Conservation (phyloP, 1,140 invertebrate species). For the Drosophila bipectinata region DNA sequence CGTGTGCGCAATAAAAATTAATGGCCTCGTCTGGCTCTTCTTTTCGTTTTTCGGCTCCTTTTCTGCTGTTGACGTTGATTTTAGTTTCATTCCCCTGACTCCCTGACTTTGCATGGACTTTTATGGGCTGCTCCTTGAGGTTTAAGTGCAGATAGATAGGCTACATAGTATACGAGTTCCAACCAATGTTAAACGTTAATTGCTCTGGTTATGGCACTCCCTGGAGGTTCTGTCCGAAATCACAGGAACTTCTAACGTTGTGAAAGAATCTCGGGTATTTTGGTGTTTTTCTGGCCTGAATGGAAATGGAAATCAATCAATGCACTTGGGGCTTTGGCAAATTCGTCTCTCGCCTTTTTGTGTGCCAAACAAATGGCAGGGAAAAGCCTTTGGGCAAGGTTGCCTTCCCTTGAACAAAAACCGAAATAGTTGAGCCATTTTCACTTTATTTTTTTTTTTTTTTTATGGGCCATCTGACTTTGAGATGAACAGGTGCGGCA, state of each 20-base stretch:
- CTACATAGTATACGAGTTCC: slow-evolving; percentile 18
- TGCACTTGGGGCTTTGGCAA: slow-evolving; percentile 24
- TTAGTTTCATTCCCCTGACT: slow-evolving; percentile 62
- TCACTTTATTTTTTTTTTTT: neutral
- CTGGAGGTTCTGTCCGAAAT: slow-evolving; percentile 15
- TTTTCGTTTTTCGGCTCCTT: slow-evolving; percentile 13
- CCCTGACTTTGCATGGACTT: slow-evolving; percentile 44
- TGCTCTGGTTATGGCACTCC: slow-evolving; percentile 44
- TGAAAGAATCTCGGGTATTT: slow-evolving; percentile 14
- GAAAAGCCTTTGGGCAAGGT: slow-evolving; percentile 40
- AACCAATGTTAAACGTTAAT: slow-evolving; percentile 46
- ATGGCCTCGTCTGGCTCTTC: slow-evolving; percentile 59
- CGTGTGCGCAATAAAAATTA: slow-evolving; percentile 74
- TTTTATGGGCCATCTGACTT: slow-evolving; percentile 15
- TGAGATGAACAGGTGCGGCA: slow-evolving; percentile 9
- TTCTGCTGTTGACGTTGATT: slow-evolving; percentile 70
- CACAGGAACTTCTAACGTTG: slow-evolving; percentile 39
- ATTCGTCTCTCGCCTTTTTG: slow-evolving; percentile 21
- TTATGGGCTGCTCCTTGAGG: slow-evolving; percentile 53
- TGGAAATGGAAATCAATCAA: slow-evolving; percentile 69
- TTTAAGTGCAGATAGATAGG: slow-evolving; percentile 37
- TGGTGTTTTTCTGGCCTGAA: slow-evolving; percentile 4
- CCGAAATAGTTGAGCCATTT: slow-evolving; percentile 49
- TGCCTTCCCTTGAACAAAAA: neutral
- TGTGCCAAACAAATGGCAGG: slow-evolving; percentile 43